Evolutionary conservation across 2,888 invertebrate genomes (phyloP).

Genomic region (Cephus runcator): DNA sequence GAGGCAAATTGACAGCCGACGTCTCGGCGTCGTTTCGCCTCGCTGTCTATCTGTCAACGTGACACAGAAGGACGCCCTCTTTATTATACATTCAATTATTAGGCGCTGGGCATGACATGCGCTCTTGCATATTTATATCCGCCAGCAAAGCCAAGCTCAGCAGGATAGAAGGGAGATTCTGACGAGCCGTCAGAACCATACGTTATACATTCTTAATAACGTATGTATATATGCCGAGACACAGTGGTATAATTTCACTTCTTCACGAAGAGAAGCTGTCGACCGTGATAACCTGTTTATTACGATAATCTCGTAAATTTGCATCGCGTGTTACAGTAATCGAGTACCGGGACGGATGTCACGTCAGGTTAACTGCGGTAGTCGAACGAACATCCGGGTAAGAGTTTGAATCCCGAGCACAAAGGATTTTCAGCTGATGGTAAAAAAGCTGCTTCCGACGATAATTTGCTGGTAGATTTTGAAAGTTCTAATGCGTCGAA

Average conservation of each 20-base stretch:
- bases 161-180: conserved; percentile 39
- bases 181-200: conserved; percentile 57
- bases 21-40: conserved; percentile 41
- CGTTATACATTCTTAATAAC: conserved; percentile 53
- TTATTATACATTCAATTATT: conserved; percentile 65
- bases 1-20: conserved; percentile 57
- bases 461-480: neutral
- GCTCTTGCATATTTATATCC: conserved; percentile 63
- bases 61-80: conserved; percentile 61
- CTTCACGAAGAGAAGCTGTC: conserved; percentile 42
- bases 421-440: neutral
- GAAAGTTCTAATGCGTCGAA: neutral
- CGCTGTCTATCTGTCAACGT: conserved; percentile 51
- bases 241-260: neutral
- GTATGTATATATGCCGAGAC: conserved; percentile 13
- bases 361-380: conserved; percentile 47
- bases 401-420: neutral
- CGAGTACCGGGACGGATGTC: conserved; percentile 45
- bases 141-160: conserved; percentile 43
- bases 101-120: conserved; percentile 62
- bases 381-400: conserved; percentile 20
- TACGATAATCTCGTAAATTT: conserved; percentile 55
- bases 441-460: neutral
- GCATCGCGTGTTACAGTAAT: conserved; percentile 48
- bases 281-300: conserved; percentile 56